phyloP scores from a whole-genome alignment of 2,113 vertebrate genomes.

The Craseonycteris thonglongyai region DNA sequence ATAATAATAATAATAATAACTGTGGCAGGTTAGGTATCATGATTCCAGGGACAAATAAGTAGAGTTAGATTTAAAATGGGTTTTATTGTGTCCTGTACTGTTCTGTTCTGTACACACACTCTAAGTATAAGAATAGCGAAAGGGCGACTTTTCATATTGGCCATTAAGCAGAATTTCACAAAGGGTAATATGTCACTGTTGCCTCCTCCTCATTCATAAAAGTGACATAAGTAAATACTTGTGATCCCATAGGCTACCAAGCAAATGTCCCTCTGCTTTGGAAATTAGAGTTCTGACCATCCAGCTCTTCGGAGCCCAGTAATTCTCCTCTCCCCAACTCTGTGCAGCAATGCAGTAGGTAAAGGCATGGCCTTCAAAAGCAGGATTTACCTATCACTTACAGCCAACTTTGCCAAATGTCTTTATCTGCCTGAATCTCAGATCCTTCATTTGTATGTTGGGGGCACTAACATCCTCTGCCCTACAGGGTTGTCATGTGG shows the following conservation, averaged over 20 bases:
- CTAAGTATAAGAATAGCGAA: not conserved
- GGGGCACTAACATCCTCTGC: not conserved
- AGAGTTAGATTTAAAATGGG: not conserved
- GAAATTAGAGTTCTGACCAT: not conserved
- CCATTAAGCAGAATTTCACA: not conserved
- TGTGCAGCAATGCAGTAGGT: not conserved
- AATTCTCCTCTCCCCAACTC: not conserved
- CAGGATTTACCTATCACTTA: not conserved
- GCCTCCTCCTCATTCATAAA: not conserved
- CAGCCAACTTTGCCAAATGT: not conserved
- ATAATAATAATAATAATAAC: too few relatives aligned
- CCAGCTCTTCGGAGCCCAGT: not conserved
- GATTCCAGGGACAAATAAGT: not conserved
- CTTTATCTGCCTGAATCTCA: not conserved
- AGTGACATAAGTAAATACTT: not conserved
- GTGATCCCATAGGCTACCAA: not conserved
- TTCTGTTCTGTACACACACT: not conserved
- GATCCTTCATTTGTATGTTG: not conserved
- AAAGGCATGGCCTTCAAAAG: not conserved
- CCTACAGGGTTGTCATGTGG: not conserved
- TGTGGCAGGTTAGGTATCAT: not conserved
- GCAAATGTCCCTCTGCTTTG: not conserved
- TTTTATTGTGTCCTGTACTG: not conserved
- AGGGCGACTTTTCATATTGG: not conserved
- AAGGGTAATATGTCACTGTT: not conserved